Conservation (phyloP, 2,113 vertebrate species). For the Brachyhypopomus gauderio region DNA sequence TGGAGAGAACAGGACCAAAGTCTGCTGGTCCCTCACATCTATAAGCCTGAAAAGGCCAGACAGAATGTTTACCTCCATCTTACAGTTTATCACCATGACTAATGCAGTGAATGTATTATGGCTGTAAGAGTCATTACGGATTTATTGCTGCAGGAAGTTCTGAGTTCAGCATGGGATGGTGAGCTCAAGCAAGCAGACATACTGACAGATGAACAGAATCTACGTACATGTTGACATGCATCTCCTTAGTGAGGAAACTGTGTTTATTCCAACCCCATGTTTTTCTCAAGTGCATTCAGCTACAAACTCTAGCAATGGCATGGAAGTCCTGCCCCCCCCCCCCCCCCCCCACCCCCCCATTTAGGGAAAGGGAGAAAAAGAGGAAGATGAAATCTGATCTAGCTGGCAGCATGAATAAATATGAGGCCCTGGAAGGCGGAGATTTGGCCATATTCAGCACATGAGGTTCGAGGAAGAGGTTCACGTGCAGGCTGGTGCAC, state of each 20-base stretch:
- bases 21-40: not conserved
- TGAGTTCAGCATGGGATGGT: not conserved
- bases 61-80: not conserved
- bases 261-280: not conserved
- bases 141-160: not conserved
- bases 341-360: not conserved
- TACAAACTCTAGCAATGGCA: not conserved
- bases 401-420: constrained; percentile 61
- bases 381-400: constrained; percentile 40
- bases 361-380: constrained; percentile 23
- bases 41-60: constrained; percentile 2
- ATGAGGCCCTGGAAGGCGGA: constrained; percentile 39
- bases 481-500: constrained; percentile 18
- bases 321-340: not conserved
- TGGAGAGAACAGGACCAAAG: constrained; percentile 35
- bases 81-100: constrained; percentile 28
- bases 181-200: not conserved
- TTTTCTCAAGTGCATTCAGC: not conserved
- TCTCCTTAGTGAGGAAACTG: not conserved
- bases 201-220: not conserved
- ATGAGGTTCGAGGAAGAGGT: constrained; percentile 49
- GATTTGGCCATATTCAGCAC: constrained; percentile 47
- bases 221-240: not conserved
- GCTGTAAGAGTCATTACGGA: not conserved
- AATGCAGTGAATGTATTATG: constrained; percentile 3